These are phyloP conservation scores for Xanthorhoe designata DNA, from an alignment of 2,888 invertebrate genomes.

Conservation along the genomic window DNA sequence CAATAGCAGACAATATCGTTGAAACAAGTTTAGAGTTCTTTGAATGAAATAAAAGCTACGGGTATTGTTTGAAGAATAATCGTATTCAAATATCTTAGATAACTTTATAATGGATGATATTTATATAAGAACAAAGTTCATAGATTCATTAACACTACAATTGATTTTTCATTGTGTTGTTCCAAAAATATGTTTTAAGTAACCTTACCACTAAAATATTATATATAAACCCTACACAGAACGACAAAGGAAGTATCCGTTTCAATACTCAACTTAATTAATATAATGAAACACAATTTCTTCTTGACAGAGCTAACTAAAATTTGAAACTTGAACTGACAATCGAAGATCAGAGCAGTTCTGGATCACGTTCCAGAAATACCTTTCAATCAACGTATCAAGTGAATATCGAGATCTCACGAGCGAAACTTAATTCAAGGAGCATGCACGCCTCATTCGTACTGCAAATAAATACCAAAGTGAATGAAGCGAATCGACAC, in stretches of 20 bases:
- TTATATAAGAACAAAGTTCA: no score
- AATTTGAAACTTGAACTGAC: constrained; percentile 41
- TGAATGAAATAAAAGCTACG: no score
- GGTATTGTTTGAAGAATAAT: no score
- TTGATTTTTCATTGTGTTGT: no score
- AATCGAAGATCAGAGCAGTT: constrained; percentile 38
- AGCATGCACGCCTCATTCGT: constrained; percentile 62
- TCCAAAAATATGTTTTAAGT: no score
- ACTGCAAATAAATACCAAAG: constrained; percentile 66
- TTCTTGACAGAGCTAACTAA: constrained; percentile 25
- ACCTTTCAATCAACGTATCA: constrained; percentile 74
- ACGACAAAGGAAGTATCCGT: no score
- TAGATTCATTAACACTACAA: no score
- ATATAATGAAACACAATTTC: not conserved
- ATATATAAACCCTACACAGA: no score
- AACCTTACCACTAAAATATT: no score
- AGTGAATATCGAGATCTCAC: constrained; percentile 58
- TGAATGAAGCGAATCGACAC: constrained; percentile 53
- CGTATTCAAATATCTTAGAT: no score
- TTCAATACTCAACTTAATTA: no score
- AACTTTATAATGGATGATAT: no score
- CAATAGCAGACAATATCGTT: constrained; percentile 41
- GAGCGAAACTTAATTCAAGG: constrained; percentile 66
- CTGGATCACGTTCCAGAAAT: constrained; percentile 63
- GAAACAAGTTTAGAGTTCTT: constrained; percentile 14